phyloP scores from a whole-genome alignment of 2,888 invertebrate species.

The Patella pellucida region DNA sequence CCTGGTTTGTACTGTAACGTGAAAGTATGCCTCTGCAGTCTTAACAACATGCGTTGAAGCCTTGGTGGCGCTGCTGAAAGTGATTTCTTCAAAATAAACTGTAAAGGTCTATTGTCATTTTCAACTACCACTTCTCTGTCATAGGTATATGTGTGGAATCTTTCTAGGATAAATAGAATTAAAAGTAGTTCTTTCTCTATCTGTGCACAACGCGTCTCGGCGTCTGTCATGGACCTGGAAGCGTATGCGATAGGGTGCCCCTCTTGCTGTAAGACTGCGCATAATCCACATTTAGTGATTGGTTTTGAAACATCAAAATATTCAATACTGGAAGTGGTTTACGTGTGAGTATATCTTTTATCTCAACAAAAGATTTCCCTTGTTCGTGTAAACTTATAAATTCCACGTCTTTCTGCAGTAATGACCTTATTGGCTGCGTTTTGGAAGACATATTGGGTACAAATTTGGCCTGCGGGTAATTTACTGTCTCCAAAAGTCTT shows the following conservation, averaged over 20 bases:
- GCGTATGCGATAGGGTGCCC: conserved; percentile 39
- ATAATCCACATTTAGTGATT: conserved; percentile 34
- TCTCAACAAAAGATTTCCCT: conserved; percentile 27
- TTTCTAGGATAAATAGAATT: conserved; percentile 36
- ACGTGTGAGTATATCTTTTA: conserved; percentile 29
- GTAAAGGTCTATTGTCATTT: conserved; percentile 42
- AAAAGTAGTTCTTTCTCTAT: conserved; percentile 46
- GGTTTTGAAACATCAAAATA: conserved; percentile 25
- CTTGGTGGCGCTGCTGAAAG: conserved; percentile 33
- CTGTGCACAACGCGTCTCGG: conserved; percentile 40
- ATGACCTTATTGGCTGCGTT: conserved; percentile 14
- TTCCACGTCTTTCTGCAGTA: conserved; percentile 14
- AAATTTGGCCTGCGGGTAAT: conserved; percentile 30
- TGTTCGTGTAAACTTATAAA: conserved; percentile 28
- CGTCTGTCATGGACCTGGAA: conserved; percentile 32
- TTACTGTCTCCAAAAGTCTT: conserved; percentile 26
- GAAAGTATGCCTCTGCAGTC: conserved; percentile 14
- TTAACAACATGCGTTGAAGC: conserved; percentile 45
- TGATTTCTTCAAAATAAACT: conserved; percentile 37
- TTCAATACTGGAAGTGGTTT: conserved; percentile 23
- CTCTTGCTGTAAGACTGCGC: conserved; percentile 39
- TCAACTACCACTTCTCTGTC: conserved; percentile 29
- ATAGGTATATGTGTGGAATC: conserved; percentile 41
- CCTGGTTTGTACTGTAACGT: conserved; percentile 17
- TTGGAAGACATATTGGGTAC: conserved; percentile 23